Evolutionary conservation across 1,140 invertebrate genomes (phyloP), one percentile per base, ranked within the genome.

Genomic region (Trichonephila clavipes): DNA sequence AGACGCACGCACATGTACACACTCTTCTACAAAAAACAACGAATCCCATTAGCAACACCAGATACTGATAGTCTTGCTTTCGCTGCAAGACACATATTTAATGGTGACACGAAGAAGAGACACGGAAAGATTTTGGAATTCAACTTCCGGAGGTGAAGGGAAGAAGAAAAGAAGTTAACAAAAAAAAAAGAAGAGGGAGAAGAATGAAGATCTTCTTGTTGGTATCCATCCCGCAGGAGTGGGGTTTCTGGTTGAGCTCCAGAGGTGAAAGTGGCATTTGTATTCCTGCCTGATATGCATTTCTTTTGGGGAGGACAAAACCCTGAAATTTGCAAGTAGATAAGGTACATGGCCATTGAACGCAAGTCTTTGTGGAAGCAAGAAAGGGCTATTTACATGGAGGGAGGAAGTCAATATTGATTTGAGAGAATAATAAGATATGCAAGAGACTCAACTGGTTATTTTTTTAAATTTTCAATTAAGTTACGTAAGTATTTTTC

Each of bases 211-310:
- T 64, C 62, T 40, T 40, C 34, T 64, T 64, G 62, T 64, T 62
- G 51, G 51, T 51, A 51, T 51, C 51, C 51, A 51, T 51, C 51
- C 51, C 51, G 51, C 21, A 66, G n/a, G 66, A 69, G 24, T 40
- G 72, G 28, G 34, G 28, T 16, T 18, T 40, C 72, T 28, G 28
- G 72, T 40, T 77, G 24, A 21, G 72, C 10, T 34, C 10, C 10
- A 77, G 72, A 77, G 72, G 72, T 77, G 72, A 77, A 77, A 77
- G 72, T 77, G 72, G 72, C 72, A 77, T 77, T 77, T 77, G 72
- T 77, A 77, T 77, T 77, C 72, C 28, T 77, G 6, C 28, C 72
- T 77, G 72, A 77, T 77, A 77, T 77, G 72, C 72, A 77, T 77
- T 77, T 77, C 72, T 77, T 77, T 77, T 16, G 14, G 16, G 34